These are phyloP conservation scores for Xyliphius kryptos DNA, from an alignment of 2,113 vertebrate species.

Conservation along the genomic window DNA sequence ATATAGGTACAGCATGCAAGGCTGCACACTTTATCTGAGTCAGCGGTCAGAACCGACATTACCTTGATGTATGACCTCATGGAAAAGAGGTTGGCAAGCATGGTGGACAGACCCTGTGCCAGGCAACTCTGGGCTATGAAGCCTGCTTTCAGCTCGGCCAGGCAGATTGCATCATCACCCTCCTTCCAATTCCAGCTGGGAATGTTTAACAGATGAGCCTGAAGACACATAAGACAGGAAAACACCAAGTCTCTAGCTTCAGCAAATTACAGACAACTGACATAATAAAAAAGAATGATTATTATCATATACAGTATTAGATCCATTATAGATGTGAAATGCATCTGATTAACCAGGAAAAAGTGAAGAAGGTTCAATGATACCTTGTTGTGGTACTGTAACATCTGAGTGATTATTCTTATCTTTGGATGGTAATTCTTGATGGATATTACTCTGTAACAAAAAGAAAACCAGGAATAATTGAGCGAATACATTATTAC, in stretches of 20 bases:
- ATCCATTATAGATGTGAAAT: too few species aligned
- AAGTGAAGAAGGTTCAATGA: not conserved
- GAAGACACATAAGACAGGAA: conserved; percentile 43
- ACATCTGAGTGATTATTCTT: conserved; percentile 98
- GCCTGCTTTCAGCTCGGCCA: conserved; percentile 95
- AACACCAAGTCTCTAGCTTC: conserved; percentile 13
- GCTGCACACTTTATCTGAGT: conserved; percentile 18
- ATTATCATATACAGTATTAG: conserved; percentile 13
- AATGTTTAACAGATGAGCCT: conserved; percentile 99
- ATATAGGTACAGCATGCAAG: conserved; percentile 18
- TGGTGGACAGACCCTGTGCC: conserved; percentile 97
- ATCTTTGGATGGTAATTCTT: conserved; percentile 99
- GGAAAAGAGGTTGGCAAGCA: conserved; percentile 99
- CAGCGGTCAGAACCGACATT: conserved; percentile 52
- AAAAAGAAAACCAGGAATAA: conserved; percentile 16
- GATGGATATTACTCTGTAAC: conserved; percentile 92
- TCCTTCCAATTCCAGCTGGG: too few species aligned
- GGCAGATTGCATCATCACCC: conserved; percentile 97
- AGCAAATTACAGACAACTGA: conserved; percentile 10
- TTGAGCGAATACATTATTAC: too few species aligned
- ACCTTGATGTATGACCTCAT: conserved; percentile 99
- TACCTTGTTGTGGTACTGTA: conserved; percentile 99
- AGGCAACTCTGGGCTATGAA: conserved; percentile 99
- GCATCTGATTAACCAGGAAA: too few species aligned
- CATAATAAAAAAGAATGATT: conserved; percentile 10